Conservation (phyloP, 2,797 vertebrate genomes). For the Trachurus trachurus region DNA sequence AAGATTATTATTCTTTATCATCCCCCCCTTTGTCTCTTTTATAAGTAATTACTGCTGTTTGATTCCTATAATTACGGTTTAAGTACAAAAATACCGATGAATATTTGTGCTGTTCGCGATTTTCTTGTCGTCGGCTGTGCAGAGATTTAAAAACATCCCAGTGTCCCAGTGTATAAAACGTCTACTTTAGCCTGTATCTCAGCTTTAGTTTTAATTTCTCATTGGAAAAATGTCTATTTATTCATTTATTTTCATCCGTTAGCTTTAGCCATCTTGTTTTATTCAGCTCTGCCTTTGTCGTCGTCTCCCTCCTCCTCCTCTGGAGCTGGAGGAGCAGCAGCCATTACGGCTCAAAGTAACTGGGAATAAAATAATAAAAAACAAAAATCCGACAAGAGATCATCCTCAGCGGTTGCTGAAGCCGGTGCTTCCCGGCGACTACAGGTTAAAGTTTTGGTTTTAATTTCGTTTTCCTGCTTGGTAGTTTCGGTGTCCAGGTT, state of each 20-base stretch:
- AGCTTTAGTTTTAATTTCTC: rapidly evolving
- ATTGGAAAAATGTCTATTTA: neutral
- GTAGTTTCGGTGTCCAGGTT: slow-evolving; percentile 30
- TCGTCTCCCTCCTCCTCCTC: neutral
- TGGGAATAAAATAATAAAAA: too few relatives aligned
- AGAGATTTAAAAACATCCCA: neutral
- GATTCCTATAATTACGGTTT: rapidly evolving
- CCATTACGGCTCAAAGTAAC: rapidly evolving
- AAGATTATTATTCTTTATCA: rapidly evolving
- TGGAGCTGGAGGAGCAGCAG: neutral
- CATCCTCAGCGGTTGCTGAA: rapidly evolving
- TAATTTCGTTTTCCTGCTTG: slow-evolving; percentile 58
- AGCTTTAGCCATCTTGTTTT: neutral
- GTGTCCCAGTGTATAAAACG: rapidly evolving
- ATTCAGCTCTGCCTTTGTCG: slow-evolving; percentile 41
- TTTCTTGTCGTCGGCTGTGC: neutral
- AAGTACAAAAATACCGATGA: rapidly evolving
- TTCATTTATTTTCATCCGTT: rapidly evolving
- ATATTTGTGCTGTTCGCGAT: neutral
- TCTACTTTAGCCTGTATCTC: rapidly evolving
- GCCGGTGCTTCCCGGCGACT: neutral
- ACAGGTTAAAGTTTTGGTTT: slow-evolving; percentile 35
- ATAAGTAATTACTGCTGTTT: rapidly evolving
- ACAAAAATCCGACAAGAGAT: too few relatives aligned
- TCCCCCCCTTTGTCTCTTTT: rapidly evolving